phyloP scores from a whole-genome alignment of 1,140 invertebrate species.

The Telenomus remus region DNA sequence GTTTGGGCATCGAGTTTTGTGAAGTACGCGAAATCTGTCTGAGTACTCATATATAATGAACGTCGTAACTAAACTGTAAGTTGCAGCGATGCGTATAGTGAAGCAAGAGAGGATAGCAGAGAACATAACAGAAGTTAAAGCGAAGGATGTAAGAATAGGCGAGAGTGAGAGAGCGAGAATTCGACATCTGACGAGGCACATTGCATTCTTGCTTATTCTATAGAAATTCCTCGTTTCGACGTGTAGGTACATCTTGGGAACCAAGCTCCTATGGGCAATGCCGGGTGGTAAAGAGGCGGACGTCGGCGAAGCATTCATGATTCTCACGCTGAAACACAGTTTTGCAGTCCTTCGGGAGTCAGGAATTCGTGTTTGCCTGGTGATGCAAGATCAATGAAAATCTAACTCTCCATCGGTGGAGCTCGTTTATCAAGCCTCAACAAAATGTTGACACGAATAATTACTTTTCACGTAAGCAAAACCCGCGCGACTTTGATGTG shows the following conservation, averaged over 20 bases:
- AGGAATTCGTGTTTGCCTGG: conserved; percentile 26
- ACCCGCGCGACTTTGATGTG: conserved; percentile 1
- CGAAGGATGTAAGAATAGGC: conserved; percentile 48
- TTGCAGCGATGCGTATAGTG: conserved; percentile 36
- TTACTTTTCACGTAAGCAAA: conserved; percentile 4
- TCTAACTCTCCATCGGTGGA: too few relatives aligned
- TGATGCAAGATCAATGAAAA: conserved; percentile 48
- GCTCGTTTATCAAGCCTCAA: neutral
- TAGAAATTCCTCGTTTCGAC: conserved; percentile 57
- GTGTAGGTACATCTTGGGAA: conserved; percentile 54
- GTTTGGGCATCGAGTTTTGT: too few relatives aligned
- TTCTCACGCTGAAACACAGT: conserved; percentile 55
- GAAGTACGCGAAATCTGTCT: conserved; percentile 1
- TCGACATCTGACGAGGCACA: conserved; percentile 56
- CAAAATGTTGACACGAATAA: conserved; percentile 16
- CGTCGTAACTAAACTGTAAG: conserved; percentile 47
- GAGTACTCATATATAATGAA: conserved; percentile 29
- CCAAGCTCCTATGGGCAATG: conserved; percentile 51
- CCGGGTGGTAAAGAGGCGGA: conserved; percentile 38
- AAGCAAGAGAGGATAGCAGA: conserved; percentile 12
- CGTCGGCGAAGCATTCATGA: conserved; percentile 54
- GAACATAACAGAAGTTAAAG: conserved; percentile 40
- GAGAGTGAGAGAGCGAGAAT: conserved; percentile 44
- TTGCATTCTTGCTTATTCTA: conserved; percentile 58
- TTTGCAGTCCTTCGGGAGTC: conserved; percentile 42